Evolutionary conservation across 2,113 vertebrate species (phyloP).

Genomic region (Myotis lucifugus): DNA sequence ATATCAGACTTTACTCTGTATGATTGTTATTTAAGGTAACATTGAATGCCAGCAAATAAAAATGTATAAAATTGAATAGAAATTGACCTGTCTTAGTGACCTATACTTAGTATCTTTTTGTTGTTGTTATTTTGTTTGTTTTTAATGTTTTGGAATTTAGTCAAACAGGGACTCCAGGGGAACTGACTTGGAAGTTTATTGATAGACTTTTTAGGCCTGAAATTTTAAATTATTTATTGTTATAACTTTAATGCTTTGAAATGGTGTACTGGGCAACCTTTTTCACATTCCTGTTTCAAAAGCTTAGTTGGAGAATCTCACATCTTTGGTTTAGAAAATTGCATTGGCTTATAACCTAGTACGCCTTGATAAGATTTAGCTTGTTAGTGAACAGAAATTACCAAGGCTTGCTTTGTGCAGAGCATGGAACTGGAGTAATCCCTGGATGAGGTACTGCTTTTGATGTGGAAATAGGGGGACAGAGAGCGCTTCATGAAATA

Average conservation of each 20-base stretch:
- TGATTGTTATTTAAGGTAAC: conserved; percentile 26
- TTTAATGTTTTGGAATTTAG: conserved; percentile 44
- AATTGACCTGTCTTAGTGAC: conserved; percentile 32
- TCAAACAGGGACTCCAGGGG: not conserved
- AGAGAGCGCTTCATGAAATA: not conserved
- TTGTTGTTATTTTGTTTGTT: not conserved
- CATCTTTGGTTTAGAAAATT: conserved; percentile 55
- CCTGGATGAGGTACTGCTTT: not conserved
- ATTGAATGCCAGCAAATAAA: conserved; percentile 32
- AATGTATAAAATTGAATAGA: conserved; percentile 5
- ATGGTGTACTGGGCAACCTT: not conserved
- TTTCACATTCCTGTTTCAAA: conserved; percentile 34
- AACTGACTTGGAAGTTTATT: conserved; percentile 38
- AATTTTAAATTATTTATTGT: not conserved
- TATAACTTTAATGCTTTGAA: conserved; percentile 34
- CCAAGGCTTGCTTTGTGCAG: not conserved
- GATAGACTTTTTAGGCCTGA: not conserved
- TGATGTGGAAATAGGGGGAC: not conserved
- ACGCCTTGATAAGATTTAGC: not conserved
- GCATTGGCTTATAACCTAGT: not conserved
- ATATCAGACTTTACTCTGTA: not conserved
- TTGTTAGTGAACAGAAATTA: not conserved
- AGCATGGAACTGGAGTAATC: not conserved
- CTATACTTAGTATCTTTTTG: not conserved
- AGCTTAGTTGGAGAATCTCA: not conserved